Evolutionary conservation across 2,888 invertebrate genomes (phyloP).

Genomic region (Ectobius pallidus): DNA sequence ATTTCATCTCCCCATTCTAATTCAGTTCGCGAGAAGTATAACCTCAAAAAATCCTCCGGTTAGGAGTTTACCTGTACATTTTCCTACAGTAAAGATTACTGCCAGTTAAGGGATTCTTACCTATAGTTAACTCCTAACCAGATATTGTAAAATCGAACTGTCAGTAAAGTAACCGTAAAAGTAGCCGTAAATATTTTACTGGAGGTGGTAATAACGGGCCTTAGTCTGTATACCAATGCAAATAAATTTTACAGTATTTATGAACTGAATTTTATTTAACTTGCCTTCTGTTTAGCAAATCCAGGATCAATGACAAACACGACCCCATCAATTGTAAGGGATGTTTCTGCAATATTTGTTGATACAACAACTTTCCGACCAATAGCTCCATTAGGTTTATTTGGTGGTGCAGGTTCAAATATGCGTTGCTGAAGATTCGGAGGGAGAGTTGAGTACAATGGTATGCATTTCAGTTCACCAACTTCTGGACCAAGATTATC

Average conservation of each 20-base stretch:
- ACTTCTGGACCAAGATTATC: constrained; percentile 96
- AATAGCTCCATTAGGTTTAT: constrained; percentile 85
- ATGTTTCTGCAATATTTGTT: constrained; percentile 99
- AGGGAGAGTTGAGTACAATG: constrained; percentile 96
- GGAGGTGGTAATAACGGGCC: no score
- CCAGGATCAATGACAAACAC: constrained; percentile 99
- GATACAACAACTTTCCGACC: constrained; percentile 96
- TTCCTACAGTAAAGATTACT: no score
- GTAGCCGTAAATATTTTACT: no score
- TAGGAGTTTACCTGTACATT: no score
- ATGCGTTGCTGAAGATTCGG: constrained; percentile 97
- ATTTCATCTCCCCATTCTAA: no score
- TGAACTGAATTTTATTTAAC: not conserved
- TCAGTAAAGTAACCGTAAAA: no score
- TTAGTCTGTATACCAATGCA: no score
- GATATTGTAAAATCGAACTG: no score
- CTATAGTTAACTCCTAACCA: no score
- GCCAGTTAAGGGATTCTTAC: no score
- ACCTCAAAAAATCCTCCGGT: no score
- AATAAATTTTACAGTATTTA: not conserved
- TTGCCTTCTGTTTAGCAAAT: constrained; percentile 97
- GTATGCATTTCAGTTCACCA: constrained; percentile 97
- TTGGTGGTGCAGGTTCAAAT: constrained; percentile 95
- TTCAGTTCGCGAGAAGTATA: no score
- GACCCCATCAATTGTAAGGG: constrained; percentile 97